Percentiles rank a stretch among this genome's conserved stretches.
Conservation (phyloP, 2,888 invertebrate species). For the Alcis repandata region DNA sequence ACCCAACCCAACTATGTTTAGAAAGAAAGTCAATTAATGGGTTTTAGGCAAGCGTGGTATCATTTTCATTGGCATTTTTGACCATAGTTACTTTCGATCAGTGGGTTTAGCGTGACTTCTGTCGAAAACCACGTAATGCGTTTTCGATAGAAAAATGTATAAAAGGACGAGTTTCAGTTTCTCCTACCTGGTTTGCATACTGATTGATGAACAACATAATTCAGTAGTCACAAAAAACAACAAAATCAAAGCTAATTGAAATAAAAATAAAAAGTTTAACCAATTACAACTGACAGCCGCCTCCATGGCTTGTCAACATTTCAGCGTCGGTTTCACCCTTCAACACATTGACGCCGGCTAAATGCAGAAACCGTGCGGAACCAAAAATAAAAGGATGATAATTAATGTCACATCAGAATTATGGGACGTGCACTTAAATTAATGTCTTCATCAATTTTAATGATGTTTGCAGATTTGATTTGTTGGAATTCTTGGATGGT, state of each 20-base stretch:
- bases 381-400: background rate
- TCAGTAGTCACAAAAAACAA: background rate
- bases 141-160: no score
- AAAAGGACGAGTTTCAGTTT: no score
- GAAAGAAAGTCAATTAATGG: no score
- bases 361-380: background rate
- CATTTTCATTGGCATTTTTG: no score
- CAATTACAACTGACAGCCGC: conserved; percentile 18
- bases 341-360: conserved; percentile 13
- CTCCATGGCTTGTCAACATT: conserved; percentile 19
- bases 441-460: background rate
- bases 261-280: conserved; percentile 1
- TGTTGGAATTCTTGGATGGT: no score
- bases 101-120: no score
- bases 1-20: no score
- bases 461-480: background rate
- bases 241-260: background rate
- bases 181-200: no score
- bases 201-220: no score
- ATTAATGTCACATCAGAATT: background rate
- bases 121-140: no score
- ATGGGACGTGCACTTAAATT: background rate
- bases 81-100: no score
- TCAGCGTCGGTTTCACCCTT: conserved; percentile 11
- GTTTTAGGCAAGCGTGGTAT: no score